Evolutionary conservation across 2,113 vertebrate species (phyloP).

Genomic region (Noturus placidus): DNA sequence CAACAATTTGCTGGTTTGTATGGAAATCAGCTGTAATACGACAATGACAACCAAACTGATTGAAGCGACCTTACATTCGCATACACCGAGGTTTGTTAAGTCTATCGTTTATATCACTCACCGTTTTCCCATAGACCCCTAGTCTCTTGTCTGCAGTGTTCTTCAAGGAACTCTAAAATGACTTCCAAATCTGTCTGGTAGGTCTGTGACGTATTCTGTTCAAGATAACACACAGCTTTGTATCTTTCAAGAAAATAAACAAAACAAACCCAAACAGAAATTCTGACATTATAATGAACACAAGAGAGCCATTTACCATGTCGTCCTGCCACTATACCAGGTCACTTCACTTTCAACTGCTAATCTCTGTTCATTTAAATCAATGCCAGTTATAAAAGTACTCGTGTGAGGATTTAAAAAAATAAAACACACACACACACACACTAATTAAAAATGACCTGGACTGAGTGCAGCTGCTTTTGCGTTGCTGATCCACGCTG

Average conservation of each 20-base stretch:
- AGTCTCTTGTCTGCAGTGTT: constrained; percentile 68
- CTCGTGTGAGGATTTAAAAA: neutral
- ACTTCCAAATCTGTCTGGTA: constrained; percentile 74
- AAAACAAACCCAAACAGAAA: neutral
- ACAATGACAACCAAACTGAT: too few species aligned
- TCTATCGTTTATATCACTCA: constrained; percentile 13
- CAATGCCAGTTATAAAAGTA: neutral
- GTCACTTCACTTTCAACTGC: neutral
- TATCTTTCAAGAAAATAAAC: neutral
- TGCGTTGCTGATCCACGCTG: neutral
- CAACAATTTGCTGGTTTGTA: neutral
- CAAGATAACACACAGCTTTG: constrained; percentile 23
- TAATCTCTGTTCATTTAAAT: neutral
- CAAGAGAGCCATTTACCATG: constrained; percentile 21
- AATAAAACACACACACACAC: neutral
- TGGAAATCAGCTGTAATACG: constrained; percentile 10
- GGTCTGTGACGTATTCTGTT: constrained; percentile 59
- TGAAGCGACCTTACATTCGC: neutral
- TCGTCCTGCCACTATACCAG: neutral
- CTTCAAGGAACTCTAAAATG: constrained; percentile 75
- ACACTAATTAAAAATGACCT: neutral
- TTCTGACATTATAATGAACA: neutral
- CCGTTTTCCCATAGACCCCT: constrained; percentile 45
- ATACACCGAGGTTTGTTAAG: neutral
- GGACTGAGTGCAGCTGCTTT: neutral